Evolutionary conservation across 2,888 invertebrate genomes (phyloP).

Genomic region (Eurytoma californica): DNA sequence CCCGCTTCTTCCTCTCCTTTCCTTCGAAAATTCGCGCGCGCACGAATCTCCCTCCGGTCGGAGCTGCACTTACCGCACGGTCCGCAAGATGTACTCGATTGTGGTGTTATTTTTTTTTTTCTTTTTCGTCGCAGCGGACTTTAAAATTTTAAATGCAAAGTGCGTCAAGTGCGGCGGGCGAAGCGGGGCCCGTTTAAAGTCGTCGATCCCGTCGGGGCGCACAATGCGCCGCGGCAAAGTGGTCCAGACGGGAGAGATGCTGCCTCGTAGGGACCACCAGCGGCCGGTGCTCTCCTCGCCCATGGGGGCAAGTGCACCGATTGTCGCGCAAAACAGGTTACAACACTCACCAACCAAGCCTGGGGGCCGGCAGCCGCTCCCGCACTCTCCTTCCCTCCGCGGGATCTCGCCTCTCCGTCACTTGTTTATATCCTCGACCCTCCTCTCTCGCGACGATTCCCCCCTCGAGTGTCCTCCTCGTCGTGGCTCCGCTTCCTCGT

Average conservation of each 20-base stretch:
- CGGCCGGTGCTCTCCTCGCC: slow-evolving; percentile 15
- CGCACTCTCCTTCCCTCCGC: neutral
- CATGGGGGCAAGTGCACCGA: slow-evolving; percentile 18
- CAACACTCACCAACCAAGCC: slow-evolving; percentile 43
- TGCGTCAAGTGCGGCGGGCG: neutral
- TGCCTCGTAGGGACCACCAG: slow-evolving; percentile 35
- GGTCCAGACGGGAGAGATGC: slow-evolving; percentile 35
- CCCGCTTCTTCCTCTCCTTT: neutral
- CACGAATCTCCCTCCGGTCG: no score
- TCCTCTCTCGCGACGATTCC: no score
- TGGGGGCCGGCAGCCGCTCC: neutral
- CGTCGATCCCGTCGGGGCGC: neutral
- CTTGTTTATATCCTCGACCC: no score
- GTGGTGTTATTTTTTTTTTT: no score
- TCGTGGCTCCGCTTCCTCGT: no score
- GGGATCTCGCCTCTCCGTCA: neutral
- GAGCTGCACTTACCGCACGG: no score
- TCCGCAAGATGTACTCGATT: no score
- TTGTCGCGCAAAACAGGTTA: slow-evolving; percentile 34
- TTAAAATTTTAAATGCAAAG: neutral
- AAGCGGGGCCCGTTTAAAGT: neutral
- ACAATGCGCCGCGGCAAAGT: neutral
- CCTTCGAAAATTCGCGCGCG: no score
- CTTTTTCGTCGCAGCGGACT: neutral
- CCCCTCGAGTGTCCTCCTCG: no score